These are phyloP conservation scores for Connochaetes taurinus DNA, from an alignment of 2,113 vertebrate genomes.

Conservation along the genomic window DNA sequence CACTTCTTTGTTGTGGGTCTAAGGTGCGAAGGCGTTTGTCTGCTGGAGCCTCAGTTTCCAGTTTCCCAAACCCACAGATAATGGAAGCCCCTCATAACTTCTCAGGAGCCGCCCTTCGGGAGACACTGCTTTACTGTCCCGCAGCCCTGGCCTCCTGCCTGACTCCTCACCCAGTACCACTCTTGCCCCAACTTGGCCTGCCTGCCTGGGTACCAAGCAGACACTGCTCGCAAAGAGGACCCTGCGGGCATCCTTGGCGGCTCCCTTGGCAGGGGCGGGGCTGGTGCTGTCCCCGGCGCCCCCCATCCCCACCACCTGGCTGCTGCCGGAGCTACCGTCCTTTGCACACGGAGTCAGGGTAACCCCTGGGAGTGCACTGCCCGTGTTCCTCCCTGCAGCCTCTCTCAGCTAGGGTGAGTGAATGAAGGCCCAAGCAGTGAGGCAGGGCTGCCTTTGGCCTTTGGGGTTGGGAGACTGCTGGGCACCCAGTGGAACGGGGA, in stretches of 20 bases:
- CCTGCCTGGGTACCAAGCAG: neutral
- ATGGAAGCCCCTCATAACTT: neutral
- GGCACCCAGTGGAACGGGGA: neutral
- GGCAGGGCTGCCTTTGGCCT: neutral
- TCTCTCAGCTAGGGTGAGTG: neutral
- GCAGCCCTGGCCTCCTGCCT: neutral
- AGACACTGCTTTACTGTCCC: neutral
- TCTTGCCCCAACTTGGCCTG: neutral
- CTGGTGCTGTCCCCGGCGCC: neutral
- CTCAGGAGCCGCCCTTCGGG: neutral
- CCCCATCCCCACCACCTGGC: constrained; percentile 14
- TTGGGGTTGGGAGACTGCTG: neutral
- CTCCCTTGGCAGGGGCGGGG: constrained; percentile 54
- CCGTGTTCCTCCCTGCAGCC: neutral
- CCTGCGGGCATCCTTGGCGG: constrained; percentile 39
- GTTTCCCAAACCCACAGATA: neutral
- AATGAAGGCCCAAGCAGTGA: neutral
- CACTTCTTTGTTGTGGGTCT: neutral
- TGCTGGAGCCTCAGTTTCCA: neutral
- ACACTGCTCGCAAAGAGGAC: constrained; percentile 52
- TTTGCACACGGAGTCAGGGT: constrained; percentile 2
- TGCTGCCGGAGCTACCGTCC: constrained; percentile 63
- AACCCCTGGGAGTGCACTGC: neutral
- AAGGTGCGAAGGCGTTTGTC: neutral
- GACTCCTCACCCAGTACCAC: neutral